Base-by-base conservation (phyloP, 1,140 invertebrate species). In the Phymastichus coffea region DNA sequence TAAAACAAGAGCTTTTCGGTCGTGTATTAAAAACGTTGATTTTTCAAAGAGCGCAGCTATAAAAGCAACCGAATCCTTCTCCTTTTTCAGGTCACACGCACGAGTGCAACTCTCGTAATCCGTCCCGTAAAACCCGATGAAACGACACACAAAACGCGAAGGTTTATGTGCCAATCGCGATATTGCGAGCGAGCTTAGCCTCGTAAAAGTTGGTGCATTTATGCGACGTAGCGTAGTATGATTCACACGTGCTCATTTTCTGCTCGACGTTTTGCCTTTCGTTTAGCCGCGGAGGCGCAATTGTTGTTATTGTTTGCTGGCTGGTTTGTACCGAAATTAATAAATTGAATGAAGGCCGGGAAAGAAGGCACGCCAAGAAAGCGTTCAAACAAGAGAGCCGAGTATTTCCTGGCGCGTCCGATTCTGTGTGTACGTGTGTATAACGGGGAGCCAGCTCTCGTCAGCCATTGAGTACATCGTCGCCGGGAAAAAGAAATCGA, bases 401-500 rank as follows among this genome's bases (percentile, higher is more conserved):
- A n/a, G 43, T 30, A 56, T 56, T 56, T 47, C 43, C 43, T 14
- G 38, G 23, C 14, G 38, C 43, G 47, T 47, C 41, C 41, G 54
- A 43, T 47, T 19, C 15, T 47, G 25, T 44, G 25, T 4, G 33
- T 17, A 9, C 19, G n/a, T 19, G 44, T 41, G 51, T 41, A 43
- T 44, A 15, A 30, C 20, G 26, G 12, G 8, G n/a, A n/a, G n/a
- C n/a, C n/a, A n/a, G n/a, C n/a, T n/a, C 26, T 8, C 57, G 26
- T 66, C 55, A n/a, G 65, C 65, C 66, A 72, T 73, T 70, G 71
- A 72, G 66, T 66, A 65, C 25, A 12, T 53, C 26, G 44, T n/a
- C 8, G 37, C 12, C 25, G 38, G 66, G 63, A 67, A 68, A 68
- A 74, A 73, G 70, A 75, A 77, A 76, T 75, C 73, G 73, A 74